Evolutionary conservation across 2,113 vertebrate genomes (phyloP).

Genomic region (Cisticola juncidis): DNA sequence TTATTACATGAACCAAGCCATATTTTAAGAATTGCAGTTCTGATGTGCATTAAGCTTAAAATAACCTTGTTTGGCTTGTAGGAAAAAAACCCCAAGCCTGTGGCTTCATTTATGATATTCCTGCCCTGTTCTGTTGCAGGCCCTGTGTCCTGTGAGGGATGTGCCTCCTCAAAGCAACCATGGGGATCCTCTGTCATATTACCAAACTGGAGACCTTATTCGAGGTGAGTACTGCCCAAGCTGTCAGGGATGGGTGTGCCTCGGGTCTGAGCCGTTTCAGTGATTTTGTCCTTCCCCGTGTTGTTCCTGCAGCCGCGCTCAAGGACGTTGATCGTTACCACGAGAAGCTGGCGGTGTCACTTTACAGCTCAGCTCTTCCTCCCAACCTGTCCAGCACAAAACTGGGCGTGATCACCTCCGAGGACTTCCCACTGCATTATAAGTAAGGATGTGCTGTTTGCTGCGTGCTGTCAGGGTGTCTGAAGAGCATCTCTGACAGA

Average conservation of each 20-base stretch:
- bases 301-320: constrained; percentile 81
- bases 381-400: constrained; percentile 79
- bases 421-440: constrained; percentile 91
- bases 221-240: constrained; percentile 75
- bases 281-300: background rate
- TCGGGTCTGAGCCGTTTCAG: background rate
- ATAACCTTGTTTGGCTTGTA: background rate
- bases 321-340: constrained; percentile 97
- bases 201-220: constrained; percentile 91
- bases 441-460: constrained; percentile 70
- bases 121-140: constrained; percentile 68
- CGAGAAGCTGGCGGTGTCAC: constrained; percentile 89
- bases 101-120: background rate
- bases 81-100: rapidly evolving
- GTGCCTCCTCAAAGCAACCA: constrained; percentile 93
- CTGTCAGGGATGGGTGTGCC: background rate
- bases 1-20: background rate
- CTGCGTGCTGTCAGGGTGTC: background rate
- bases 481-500: background rate
- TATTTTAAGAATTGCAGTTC: background rate
- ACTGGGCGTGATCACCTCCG: constrained; percentile 87
- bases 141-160: constrained; percentile 92
- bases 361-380: constrained; percentile 84
- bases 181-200: constrained; percentile 95
- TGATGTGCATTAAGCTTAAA: background rate